phyloP scores from a whole-genome alignment of 2,888 invertebrate genomes.

The Drosophila engyochracea region DNA sequence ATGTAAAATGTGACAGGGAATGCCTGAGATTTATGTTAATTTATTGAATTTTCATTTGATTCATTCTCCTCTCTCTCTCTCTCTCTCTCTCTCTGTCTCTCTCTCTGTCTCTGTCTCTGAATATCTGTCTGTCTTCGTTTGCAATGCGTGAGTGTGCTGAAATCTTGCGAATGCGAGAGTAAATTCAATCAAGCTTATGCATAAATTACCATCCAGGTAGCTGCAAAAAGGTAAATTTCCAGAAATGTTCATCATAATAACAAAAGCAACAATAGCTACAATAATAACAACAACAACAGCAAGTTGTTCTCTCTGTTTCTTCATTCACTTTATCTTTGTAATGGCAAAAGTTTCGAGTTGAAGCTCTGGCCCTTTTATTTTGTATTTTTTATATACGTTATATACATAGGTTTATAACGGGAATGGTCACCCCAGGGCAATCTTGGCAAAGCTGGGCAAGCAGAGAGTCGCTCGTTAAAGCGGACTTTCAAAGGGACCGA shows the following conservation, averaged over 20 bases:
- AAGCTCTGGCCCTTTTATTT: constrained; percentile 35
- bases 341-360: constrained; percentile 72
- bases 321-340: constrained; percentile 65
- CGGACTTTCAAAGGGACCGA: constrained; percentile 38
- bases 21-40: constrained; percentile 75
- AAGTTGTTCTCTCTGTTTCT: constrained; percentile 32
- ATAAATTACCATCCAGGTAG: constrained; percentile 66
- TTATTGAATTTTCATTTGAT: constrained; percentile 76
- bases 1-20: constrained; percentile 49
- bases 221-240: constrained; percentile 30
- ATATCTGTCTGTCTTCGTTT: background rate
- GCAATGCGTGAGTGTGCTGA: constrained; percentile 33
- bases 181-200: constrained; percentile 77
- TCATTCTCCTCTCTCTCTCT: constrained; percentile 18
- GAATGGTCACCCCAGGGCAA: constrained; percentile 41
- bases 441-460: background rate
- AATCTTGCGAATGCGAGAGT: constrained; percentile 46
- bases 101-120: no score
- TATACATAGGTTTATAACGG: constrained; percentile 1
- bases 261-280: constrained; percentile 43
- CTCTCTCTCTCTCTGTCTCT: background rate
- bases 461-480: constrained; percentile 57
- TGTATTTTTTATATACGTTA: constrained; percentile 29
- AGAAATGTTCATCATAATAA: constrained; percentile 44
- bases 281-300: constrained; percentile 33